Percentiles rank a stretch among this genome's conserved stretches.
These are phyloP conservation scores for Drosophila nannoptera DNA, from an alignment of 1,140 invertebrate species.

Conservation along the genomic window DNA sequence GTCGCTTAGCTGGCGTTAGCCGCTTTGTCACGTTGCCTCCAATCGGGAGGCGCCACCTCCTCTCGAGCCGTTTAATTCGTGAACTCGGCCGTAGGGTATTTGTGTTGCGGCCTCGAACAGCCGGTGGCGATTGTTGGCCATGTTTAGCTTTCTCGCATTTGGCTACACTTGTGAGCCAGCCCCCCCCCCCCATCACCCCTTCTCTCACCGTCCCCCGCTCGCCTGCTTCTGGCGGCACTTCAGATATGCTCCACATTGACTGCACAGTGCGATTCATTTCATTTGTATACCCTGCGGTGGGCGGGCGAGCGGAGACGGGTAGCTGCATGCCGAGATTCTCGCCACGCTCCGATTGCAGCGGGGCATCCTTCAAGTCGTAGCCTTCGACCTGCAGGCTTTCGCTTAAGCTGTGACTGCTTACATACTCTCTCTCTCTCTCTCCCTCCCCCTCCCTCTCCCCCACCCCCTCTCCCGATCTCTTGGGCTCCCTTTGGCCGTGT, in stretches of 20 bases:
- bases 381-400: too few species aligned
- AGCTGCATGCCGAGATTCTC: background rate
- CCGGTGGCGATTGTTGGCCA: background rate
- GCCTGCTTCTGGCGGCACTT: background rate
- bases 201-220: background rate
- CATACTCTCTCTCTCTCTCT: background rate
- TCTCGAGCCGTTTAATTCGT: too few species aligned
- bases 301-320: background rate
- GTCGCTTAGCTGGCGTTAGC: too few species aligned
- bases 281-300: background rate
- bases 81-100: conserved; percentile 2
- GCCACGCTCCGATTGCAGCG: background rate
- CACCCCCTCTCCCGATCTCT: background rate
- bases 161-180: background rate
- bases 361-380: background rate
- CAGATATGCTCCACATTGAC: background rate
- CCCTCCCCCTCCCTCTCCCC: background rate
- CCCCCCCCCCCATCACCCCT: too few species aligned
- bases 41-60: too few species aligned
- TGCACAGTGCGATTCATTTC: conserved; percentile 14
- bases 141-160: conserved; percentile 10
- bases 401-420: too few species aligned
- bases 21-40: too few species aligned
- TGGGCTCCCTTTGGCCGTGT: conserved; percentile 6
- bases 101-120: background rate